These are phyloP conservation scores for Istiophorus platypterus DNA, from an alignment of 2,113 vertebrate species.

Conservation along the genomic window DNA sequence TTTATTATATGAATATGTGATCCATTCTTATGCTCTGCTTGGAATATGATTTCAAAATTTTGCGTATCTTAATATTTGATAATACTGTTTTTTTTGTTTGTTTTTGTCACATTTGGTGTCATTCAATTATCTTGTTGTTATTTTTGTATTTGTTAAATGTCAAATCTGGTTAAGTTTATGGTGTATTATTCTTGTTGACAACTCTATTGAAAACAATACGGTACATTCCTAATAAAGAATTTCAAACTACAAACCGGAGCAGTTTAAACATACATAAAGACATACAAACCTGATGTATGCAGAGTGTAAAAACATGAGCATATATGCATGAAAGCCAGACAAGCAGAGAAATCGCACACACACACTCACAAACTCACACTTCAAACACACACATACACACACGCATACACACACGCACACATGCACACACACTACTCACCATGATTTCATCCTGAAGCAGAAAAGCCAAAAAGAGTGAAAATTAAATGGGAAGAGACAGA, in stretches of 20 bases:
- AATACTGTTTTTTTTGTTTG: too few relatives aligned
- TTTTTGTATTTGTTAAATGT: too few relatives aligned
- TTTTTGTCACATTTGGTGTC: too few relatives aligned
- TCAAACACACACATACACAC: neutral
- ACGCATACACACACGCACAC: constrained; percentile 17
- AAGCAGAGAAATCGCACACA: constrained; percentile 34
- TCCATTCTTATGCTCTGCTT: too few relatives aligned
- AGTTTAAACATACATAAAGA: constrained; percentile 14
- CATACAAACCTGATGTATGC: neutral
- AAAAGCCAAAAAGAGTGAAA: constrained; percentile 48
- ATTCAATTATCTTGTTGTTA: neutral
- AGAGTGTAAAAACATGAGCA: constrained; percentile 28
- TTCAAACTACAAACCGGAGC: too few relatives aligned
- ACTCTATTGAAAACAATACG: too few relatives aligned
- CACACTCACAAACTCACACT: too few relatives aligned
- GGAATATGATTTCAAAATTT: too few relatives aligned
- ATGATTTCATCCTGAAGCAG: constrained; percentile 84
- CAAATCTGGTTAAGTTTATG: too few relatives aligned
- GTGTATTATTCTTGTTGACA: too few relatives aligned
- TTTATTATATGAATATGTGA: too few relatives aligned
- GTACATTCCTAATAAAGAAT: neutral
- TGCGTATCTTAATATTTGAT: too few relatives aligned
- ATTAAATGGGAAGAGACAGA: constrained; percentile 18
- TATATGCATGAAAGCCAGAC: constrained; percentile 51
- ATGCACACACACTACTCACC: constrained; percentile 76